Conservation (phyloP, 2,113 vertebrate genomes). For the Ptilonorhynchus violaceus region DNA sequence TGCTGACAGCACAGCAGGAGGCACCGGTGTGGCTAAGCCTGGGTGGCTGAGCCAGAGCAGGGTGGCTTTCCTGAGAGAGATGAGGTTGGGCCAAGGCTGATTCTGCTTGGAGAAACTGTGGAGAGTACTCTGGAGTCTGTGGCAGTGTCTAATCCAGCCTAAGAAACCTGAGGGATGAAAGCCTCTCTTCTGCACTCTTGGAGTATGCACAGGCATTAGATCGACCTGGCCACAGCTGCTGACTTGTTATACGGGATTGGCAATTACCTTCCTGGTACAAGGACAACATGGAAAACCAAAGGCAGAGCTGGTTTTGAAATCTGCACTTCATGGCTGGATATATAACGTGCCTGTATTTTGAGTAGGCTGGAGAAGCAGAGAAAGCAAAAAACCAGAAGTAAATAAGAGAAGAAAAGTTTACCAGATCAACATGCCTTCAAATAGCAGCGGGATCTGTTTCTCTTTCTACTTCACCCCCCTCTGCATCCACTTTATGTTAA, state of each 20-base stretch:
- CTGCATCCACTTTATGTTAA: constrained; percentile 4
- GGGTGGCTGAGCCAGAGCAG: neutral
- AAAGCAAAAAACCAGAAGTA: neutral
- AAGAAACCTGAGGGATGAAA: neutral
- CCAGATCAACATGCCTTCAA: neutral
- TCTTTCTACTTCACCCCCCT: neutral
- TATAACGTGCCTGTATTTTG: fast-evolving
- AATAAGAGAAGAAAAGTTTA: neutral
- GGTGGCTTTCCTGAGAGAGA: neutral
- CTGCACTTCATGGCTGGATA: neutral
- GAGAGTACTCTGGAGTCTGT: neutral
- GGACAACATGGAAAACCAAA: neutral
- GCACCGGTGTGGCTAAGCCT: neutral
- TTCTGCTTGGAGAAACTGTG: fast-evolving
- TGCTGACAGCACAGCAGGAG: fast-evolving
- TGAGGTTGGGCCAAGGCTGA: neutral
- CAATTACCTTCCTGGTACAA: neutral
- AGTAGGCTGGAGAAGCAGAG: neutral
- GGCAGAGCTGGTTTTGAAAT: neutral
- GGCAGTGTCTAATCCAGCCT: neutral
- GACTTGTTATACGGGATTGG: fast-evolving
- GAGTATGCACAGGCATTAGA: too few relatives aligned
- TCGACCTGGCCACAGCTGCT: fast-evolving
- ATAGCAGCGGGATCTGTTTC: neutral
- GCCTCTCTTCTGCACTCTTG: neutral